Conservation (phyloP, 1,140 invertebrate genomes). For the Pseudachorutes palmiensis region DNA sequence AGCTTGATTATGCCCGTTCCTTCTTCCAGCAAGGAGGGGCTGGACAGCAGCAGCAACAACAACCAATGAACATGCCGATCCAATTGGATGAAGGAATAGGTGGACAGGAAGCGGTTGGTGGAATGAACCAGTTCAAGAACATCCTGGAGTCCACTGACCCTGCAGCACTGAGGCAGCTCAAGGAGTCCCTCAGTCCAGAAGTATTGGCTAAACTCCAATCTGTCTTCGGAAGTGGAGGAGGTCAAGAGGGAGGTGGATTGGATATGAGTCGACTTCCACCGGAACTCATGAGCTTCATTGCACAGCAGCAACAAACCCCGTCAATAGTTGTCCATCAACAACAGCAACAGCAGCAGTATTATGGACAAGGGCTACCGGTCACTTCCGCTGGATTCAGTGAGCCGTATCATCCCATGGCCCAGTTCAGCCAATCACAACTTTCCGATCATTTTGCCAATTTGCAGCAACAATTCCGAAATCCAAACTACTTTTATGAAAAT, state of each 20-base stretch:
- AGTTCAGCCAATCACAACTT: conserved; percentile 2
- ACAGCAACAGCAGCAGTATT: not conserved
- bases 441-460: conserved; percentile 1
- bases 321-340: not conserved
- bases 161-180: not conserved
- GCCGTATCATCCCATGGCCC: not conserved
- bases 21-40: not conserved
- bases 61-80: too few species aligned
- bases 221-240: conserved; percentile 1
- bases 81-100: not conserved
- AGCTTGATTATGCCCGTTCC: conserved; percentile 3
- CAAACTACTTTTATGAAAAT: not conserved
- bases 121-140: not conserved
- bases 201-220: not conserved
- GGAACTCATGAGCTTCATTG: conserved; percentile 4
- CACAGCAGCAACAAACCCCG: not conserved
- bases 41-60: conserved; percentile 7
- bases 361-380: not conserved
- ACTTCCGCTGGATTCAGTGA: not conserved
- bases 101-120: not conserved
- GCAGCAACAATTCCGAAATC: conserved; percentile 1
- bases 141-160: conserved; percentile 8
- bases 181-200: conserved; percentile 7
- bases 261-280: conserved; percentile 8
- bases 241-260: not conserved